Evolutionary conservation across 2,888 invertebrate species (phyloP).

Genomic region (Caenorhabditis wallacei): DNA sequence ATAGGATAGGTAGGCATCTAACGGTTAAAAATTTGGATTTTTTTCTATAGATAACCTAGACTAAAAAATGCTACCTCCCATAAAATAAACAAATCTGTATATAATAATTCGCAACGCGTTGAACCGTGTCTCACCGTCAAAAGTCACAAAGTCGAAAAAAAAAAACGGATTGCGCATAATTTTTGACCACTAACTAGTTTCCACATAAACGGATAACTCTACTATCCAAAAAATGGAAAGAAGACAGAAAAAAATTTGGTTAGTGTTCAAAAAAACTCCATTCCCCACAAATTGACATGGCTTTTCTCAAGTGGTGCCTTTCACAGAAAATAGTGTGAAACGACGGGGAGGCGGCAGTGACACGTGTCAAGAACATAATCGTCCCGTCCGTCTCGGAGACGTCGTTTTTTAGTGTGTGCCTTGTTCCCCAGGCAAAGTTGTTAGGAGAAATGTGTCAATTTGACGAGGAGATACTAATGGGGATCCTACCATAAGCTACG

Average conservation of each 20-base stretch:
- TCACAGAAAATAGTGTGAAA: slow-evolving; percentile 25
- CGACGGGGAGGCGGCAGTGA: slow-evolving; percentile 4
- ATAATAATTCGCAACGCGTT: slow-evolving; percentile 9
- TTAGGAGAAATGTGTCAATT: slow-evolving; percentile 10
- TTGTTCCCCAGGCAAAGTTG: slow-evolving; percentile 3
- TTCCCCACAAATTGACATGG: slow-evolving; percentile 32
- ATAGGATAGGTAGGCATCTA: too few species aligned
- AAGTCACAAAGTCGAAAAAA: slow-evolving; percentile 47
- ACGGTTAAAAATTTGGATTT: too few species aligned
- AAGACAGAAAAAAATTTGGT: slow-evolving; percentile 23
- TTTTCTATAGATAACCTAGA: too few species aligned
- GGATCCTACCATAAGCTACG: too few species aligned
- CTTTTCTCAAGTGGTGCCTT: slow-evolving; percentile 39
- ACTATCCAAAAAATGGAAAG: neutral
- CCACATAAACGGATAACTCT: neutral
- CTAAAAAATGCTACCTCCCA: neutral
- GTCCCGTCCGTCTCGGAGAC: slow-evolving; percentile 29
- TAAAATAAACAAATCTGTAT: neutral
- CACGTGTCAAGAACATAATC: slow-evolving; percentile 63
- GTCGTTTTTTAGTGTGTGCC: slow-evolving; percentile 17
- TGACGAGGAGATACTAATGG: slow-evolving; percentile 1
- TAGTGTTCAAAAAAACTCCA: neutral
- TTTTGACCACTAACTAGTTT: slow-evolving; percentile 12
- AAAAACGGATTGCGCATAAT: slow-evolving; percentile 6
- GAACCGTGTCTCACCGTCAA: slow-evolving; percentile 49